phyloP scores from a whole-genome alignment of 2,888 invertebrate species.

The Acanthosoma haemorrhoidale region DNA sequence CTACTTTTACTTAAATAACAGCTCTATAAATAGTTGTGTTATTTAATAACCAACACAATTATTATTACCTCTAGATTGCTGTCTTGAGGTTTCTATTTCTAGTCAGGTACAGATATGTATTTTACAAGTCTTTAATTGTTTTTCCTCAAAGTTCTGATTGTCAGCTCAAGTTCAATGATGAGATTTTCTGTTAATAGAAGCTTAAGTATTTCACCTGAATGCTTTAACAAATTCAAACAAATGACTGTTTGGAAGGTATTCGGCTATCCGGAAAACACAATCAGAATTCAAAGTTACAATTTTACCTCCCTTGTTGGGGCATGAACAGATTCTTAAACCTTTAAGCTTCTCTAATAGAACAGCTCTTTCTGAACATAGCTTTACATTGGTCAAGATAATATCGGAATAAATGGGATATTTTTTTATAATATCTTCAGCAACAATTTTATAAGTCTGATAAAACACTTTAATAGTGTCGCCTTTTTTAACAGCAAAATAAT shows the following conservation, averaged over 20 bases:
- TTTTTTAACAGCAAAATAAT: not conserved
- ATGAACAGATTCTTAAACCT: not conserved
- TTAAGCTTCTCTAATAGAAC: not conserved
- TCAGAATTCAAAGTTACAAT: not conserved
- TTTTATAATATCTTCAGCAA: not conserved
- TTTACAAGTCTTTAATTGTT: too few relatives aligned
- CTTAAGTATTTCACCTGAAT: not conserved
- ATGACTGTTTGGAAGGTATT: not conserved
- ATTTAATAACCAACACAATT: not conserved
- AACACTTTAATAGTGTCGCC: conserved; percentile 1
- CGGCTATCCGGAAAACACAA: not conserved
- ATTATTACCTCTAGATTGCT: not conserved
- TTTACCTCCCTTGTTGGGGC: not conserved
- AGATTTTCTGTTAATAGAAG: too few relatives aligned
- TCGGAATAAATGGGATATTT: conserved; percentile 2
- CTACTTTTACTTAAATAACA: not conserved
- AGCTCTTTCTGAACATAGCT: conserved; percentile 1
- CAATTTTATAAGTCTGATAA: not conserved
- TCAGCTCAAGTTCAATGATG: too few relatives aligned
- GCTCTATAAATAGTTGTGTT: not conserved
- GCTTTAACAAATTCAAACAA: not conserved
- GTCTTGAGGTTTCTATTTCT: not conserved
- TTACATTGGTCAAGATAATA: not conserved
- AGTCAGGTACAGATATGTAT: not conserved
- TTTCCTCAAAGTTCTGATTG: too few relatives aligned